phyloP scores from a whole-genome alignment of 1,140 invertebrate genomes.

The Euura saliciscinereae region DNA sequence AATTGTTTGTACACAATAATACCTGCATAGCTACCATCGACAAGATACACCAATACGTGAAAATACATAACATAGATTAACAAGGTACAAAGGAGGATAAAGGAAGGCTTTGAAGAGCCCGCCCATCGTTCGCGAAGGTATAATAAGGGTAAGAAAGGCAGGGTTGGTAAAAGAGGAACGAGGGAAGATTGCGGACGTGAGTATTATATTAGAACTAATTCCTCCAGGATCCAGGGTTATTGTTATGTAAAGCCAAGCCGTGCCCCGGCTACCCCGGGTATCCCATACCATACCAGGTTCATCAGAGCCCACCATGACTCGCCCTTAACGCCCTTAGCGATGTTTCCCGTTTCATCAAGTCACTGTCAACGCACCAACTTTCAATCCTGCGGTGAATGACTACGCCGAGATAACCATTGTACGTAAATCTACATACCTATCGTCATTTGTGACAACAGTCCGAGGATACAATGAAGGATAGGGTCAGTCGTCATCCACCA shows the following conservation, averaged over 20 bases:
- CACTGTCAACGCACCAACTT: neutral
- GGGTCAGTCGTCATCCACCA: neutral
- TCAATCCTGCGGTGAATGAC: neutral
- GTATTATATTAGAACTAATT: neutral
- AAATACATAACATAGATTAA: neutral
- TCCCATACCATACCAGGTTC: neutral
- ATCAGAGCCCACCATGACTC: neutral
- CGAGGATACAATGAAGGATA: no score
- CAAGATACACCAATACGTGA: neutral
- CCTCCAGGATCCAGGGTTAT: neutral
- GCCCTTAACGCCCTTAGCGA: neutral
- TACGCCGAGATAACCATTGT: no score
- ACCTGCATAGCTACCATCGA: neutral
- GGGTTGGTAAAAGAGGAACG: neutral
- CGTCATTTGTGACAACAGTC: no score
- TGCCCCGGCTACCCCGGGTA: neutral
- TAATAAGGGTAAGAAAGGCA: neutral
- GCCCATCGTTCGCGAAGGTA: neutral
- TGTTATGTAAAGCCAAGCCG: slow-evolving; percentile 5
- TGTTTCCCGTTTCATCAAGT: neutral
- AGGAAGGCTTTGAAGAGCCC: neutral
- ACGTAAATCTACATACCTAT: no score
- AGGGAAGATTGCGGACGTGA: neutral
- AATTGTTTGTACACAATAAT: neutral
- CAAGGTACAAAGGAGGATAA: neutral